These are phyloP conservation scores for Mesoclemmys tuberculata DNA, from an alignment of 2,113 vertebrate species.

Conservation along the genomic window DNA sequence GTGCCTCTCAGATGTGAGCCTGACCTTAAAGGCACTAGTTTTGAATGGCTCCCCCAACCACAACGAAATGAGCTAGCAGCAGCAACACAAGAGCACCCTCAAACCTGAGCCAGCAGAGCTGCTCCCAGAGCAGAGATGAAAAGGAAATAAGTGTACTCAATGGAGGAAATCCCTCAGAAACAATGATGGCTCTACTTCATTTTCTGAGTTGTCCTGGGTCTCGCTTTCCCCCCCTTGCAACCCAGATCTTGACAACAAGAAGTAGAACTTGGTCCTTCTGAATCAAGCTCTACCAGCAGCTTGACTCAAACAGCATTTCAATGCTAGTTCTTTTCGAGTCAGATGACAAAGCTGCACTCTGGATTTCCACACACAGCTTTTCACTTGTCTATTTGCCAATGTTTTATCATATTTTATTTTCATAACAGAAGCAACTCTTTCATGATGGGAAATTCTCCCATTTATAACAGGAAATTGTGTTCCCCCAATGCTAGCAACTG, in stretches of 20 bases:
- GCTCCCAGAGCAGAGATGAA: not conserved
- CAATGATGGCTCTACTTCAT: not conserved
- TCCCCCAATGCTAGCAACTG: not conserved
- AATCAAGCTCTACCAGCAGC: not conserved
- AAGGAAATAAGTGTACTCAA: not conserved
- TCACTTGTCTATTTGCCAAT: slow-evolving; percentile 13
- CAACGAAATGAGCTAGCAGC: not conserved
- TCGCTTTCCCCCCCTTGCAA: not conserved
- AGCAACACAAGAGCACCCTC: not conserved
- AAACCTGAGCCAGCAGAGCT: not conserved
- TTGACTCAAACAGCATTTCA: not conserved
- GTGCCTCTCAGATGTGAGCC: not conserved
- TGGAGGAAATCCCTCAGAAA: not conserved
- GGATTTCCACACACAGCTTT: slow-evolving; percentile 11
- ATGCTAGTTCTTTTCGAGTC: not conserved
- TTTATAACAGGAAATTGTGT: slow-evolving; percentile 21
- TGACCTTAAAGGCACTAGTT: not conserved
- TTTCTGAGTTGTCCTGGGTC: not conserved
- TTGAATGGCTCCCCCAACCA: not conserved
- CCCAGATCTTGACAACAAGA: not conserved
- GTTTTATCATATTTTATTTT: slow-evolving; percentile 17
- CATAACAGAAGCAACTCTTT: slow-evolving; percentile 13
- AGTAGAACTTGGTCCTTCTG: not conserved
- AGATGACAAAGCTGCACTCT: not conserved
- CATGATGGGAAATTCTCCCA: not conserved